A percentile compares a stretch with the other conserved stretches of the same genome.
phyloP scores from a whole-genome alignment of 2,888 invertebrate genomes.

The Gonocerus acuteangulatus region DNA sequence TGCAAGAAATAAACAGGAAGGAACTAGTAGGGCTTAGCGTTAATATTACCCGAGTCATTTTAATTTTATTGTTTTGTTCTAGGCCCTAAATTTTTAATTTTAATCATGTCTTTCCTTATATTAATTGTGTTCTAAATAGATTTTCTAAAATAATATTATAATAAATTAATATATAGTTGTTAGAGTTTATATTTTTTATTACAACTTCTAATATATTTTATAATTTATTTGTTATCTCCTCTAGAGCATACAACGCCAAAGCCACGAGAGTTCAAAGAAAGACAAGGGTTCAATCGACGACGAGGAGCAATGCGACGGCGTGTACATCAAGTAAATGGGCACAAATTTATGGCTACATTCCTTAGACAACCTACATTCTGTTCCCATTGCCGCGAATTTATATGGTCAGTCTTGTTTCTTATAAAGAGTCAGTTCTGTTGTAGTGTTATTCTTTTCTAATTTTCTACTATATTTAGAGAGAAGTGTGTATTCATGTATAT shows the following conservation, averaged over 20 bases:
- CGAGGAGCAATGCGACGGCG: constrained; percentile 96
- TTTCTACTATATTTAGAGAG: constrained; percentile 20
- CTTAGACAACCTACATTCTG: constrained; percentile 98
- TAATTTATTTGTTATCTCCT: constrained; percentile 4
- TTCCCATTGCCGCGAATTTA: constrained; percentile 97
- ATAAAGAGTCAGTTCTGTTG: constrained; percentile 9
- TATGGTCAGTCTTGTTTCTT: constrained; percentile 64
- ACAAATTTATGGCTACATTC: constrained; percentile 99
- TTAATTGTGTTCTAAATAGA: too few relatives aligned
- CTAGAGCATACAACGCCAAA: constrained; percentile 50
- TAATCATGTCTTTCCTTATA: too few relatives aligned
- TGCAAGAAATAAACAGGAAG: too few relatives aligned
- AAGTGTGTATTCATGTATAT: constrained; percentile 7
- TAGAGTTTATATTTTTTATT: too few relatives aligned
- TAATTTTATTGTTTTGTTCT: too few relatives aligned
- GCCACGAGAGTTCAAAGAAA: constrained; percentile 88
- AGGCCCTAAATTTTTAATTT: too few relatives aligned
- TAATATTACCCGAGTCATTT: too few relatives aligned
- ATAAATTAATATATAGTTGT: too few relatives aligned
- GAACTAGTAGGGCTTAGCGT: too few relatives aligned
- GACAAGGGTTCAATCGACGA: constrained; percentile 80
- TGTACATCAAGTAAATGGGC: constrained; percentile 95
- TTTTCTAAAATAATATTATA: too few relatives aligned
- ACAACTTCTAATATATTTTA: too few relatives aligned
- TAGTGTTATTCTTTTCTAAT: constrained; percentile 21